Conservation (phyloP, 2,113 vertebrate species). For the Arothron firmamentum region DNA sequence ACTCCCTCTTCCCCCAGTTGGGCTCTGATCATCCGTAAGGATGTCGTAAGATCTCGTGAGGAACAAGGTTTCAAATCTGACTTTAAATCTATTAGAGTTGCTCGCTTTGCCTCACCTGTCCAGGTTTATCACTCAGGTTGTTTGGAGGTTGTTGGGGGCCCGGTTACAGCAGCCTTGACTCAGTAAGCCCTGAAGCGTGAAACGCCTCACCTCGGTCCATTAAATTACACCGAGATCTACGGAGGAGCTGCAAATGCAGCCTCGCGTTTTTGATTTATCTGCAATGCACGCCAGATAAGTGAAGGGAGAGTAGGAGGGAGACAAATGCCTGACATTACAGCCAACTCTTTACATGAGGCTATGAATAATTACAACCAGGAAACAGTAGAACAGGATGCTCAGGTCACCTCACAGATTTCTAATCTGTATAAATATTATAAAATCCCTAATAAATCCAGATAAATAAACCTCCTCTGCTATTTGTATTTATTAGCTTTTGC, state of each 20-base stretch:
- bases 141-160: constrained; percentile 26
- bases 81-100: background rate
- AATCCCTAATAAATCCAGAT: too few species aligned
- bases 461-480: background rate
- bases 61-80: too few species aligned
- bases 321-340: constrained; percentile 29
- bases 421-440: too few species aligned
- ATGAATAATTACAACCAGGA: constrained; percentile 10
- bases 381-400: too few species aligned
- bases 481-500: too few species aligned
- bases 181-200: constrained; percentile 19
- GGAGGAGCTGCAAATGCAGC: constrained; percentile 12
- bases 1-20: background rate
- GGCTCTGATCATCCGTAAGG: too few species aligned
- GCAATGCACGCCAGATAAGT: constrained; percentile 35
- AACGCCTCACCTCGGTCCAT: constrained; percentile 32
- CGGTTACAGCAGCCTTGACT: constrained; percentile 45
- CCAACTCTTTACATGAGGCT: constrained; percentile 8
- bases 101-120: constrained; percentile 12
- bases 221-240: constrained; percentile 40
- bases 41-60: background rate
- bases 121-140: constrained; percentile 60
- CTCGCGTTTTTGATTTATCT: constrained; percentile 31
- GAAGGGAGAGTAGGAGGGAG: constrained; percentile 7
- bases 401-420: too few species aligned